phyloP scores from a whole-genome alignment of 2,888 invertebrate genomes.

The Dinocampus coccinellae region DNA sequence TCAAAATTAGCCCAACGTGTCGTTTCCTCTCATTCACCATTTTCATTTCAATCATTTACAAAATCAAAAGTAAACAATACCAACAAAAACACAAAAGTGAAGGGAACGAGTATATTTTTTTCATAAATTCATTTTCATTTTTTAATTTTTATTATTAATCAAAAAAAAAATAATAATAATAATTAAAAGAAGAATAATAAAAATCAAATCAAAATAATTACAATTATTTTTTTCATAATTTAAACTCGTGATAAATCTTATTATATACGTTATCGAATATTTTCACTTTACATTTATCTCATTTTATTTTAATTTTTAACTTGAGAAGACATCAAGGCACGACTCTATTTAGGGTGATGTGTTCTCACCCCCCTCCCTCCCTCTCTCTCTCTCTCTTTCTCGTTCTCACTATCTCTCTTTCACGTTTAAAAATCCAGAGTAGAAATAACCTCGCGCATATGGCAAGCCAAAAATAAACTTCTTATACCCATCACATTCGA shows the following conservation, averaged over 20 bases:
- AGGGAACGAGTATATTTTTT: too few species aligned
- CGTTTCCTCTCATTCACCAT: background rate
- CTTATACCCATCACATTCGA: constrained; percentile 61
- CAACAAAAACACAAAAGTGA: background rate
- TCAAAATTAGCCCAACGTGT: constrained; percentile 45
- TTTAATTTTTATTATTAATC: too few species aligned
- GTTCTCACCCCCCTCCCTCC: constrained; percentile 33
- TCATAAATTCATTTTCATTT: too few species aligned
- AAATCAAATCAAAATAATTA: too few species aligned
- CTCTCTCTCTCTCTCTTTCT: too few species aligned
- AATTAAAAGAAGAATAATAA: too few species aligned
- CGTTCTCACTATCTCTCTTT: constrained; percentile 31
- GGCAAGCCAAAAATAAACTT: constrained; percentile 68
- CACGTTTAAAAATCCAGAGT: constrained; percentile 40
- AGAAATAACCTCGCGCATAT: constrained; percentile 69
- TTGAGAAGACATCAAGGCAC: constrained; percentile 43
- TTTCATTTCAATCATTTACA: constrained; percentile 3
- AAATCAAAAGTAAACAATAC: constrained; percentile 2
- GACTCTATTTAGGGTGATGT: constrained; percentile 59
- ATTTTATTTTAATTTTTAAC: constrained; percentile 15
- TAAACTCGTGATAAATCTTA: background rate
- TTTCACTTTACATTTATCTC: background rate
- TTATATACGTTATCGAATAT: background rate
- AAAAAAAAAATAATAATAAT: too few species aligned
- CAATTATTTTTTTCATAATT: background rate